These are phyloP conservation scores for Eucera pruinosa DNA, from an alignment of 2,888 invertebrate species.

Conservation along the genomic window DNA sequence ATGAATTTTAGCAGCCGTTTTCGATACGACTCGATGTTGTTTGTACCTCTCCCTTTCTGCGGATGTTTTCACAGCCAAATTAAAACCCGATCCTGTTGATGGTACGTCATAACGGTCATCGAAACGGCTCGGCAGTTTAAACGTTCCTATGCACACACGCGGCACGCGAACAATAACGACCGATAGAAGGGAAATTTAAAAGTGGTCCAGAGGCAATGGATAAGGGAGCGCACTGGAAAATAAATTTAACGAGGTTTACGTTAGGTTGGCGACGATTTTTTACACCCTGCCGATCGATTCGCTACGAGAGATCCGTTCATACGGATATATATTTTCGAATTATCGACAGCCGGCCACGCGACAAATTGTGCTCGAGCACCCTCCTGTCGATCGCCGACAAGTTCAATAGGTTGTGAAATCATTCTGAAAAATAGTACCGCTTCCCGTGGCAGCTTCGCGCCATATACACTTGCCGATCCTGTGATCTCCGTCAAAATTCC, in stretches of 20 bases:
- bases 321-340: constrained; percentile 75
- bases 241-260: constrained; percentile 40
- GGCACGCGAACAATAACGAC: constrained; percentile 6
- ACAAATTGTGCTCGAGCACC: constrained; percentile 71
- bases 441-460: constrained; percentile 42
- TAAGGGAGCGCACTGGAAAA: background rate
- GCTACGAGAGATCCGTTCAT: constrained; percentile 41
- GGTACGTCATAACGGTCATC: background rate
- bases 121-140: constrained; percentile 13
- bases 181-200: constrained; percentile 9
- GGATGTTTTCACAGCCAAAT: background rate
- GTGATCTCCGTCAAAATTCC: constrained; percentile 18
- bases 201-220: background rate
- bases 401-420: constrained; percentile 75
- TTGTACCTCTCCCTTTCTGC: background rate
- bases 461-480: constrained; percentile 31
- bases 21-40: background rate
- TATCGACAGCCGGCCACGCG: constrained; percentile 74
- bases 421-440: constrained; percentile 69
- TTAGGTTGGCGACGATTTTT: constrained; percentile 35
- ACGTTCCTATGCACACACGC: constrained; percentile 2
- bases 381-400: constrained; percentile 68
- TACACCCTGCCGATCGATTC: constrained; percentile 41
- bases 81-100: constrained; percentile 2
- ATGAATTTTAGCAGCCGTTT: constrained; percentile 16